phyloP scores from a whole-genome alignment of 1,140 invertebrate genomes.

The Drosophila oshimai region DNA sequence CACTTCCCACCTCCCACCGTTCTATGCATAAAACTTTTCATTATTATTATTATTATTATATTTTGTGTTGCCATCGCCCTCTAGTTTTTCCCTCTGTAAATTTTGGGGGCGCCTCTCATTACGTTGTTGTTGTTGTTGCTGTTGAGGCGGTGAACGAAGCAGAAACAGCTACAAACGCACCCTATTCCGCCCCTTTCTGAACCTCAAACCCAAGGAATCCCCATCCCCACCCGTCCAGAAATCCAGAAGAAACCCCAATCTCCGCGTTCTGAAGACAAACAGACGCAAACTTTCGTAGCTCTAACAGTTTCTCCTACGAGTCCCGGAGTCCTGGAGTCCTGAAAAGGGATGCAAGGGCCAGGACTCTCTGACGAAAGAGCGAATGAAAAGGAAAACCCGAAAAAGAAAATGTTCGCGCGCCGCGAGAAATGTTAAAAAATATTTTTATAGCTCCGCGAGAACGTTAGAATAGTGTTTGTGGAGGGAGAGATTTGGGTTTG shows the following conservation, averaged over 20 bases:
- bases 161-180: not conserved
- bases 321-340: no score
- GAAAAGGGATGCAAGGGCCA: slow-evolving; percentile 10
- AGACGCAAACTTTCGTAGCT: slow-evolving; percentile 49
- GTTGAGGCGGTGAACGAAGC: not conserved
- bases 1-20: no score
- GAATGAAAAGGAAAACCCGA: slow-evolving; percentile 14
- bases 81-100: slow-evolving; percentile 25
- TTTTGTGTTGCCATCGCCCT: slow-evolving; percentile 4
- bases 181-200: not conserved
- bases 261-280: slow-evolving; percentile 24
- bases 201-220: not conserved
- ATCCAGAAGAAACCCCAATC: not conserved
- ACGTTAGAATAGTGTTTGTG: slow-evolving; percentile 78
- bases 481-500: not conserved
- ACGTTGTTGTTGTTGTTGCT: slow-evolving; percentile 11
- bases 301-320: slow-evolving; percentile 43
- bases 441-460: slow-evolving; percentile 79
- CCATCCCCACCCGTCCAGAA: not conserved
- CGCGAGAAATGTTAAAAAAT: slow-evolving; percentile 77
- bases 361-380: not conserved
- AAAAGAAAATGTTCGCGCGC: slow-evolving; percentile 67
- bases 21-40: slow-evolving; percentile 71
- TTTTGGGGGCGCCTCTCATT: slow-evolving; percentile 36
- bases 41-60: slow-evolving; percentile 70